Conservation (phyloP, 2,797 vertebrate species). For the Hippopotamyrus pictus region DNA sequence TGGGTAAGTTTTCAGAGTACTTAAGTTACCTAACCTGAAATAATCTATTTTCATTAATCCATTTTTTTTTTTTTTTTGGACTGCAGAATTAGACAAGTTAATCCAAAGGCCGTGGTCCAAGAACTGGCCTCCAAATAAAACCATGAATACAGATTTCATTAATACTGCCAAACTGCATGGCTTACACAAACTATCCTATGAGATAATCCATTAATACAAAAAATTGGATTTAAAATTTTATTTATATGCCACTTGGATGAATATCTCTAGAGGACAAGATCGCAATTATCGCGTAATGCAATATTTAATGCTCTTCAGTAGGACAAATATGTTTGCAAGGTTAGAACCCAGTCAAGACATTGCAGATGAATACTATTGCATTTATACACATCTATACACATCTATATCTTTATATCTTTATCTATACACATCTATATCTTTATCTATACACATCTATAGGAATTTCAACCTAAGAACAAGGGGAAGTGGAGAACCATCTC, state of each 20-base stretch:
- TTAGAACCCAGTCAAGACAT: not conserved
- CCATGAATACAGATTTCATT: not conserved
- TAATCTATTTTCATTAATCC: not conserved
- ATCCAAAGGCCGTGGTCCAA: not conserved
- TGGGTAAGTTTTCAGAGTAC: not conserved
- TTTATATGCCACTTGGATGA: not conserved
- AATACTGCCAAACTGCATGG: not conserved
- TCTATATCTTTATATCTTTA: no score
- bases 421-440: no score
- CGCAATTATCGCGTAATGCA: not conserved
- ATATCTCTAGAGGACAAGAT: not conserved
- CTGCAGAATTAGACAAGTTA: not conserved
- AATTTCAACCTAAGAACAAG: not conserved
- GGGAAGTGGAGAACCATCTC: not conserved
- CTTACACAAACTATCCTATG: not conserved
- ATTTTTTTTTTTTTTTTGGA: not conserved
- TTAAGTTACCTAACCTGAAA: not conserved
- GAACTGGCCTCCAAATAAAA: not conserved
- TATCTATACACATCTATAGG: not conserved
- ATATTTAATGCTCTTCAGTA: not conserved
- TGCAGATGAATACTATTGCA: not conserved
- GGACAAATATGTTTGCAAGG: not conserved
- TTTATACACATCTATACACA: not conserved
- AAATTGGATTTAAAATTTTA: not conserved
- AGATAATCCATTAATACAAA: not conserved